These are phyloP conservation scores for Myiozetetes cayanensis DNA, from an alignment of 2,113 vertebrate genomes.

Conservation along the genomic window DNA sequence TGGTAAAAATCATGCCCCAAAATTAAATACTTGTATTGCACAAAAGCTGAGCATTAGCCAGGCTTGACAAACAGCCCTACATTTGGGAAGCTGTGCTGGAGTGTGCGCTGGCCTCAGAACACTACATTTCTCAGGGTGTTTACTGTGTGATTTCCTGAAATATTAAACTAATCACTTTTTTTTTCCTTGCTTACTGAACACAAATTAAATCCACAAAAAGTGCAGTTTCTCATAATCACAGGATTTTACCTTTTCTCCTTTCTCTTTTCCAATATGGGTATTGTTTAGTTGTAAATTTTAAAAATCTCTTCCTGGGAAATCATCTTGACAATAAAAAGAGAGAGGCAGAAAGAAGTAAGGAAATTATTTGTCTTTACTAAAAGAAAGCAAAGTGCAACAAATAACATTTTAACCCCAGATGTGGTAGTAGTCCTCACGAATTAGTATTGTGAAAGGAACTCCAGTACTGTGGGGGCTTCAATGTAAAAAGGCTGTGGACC, in stretches of 20 bases:
- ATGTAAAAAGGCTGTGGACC: not conserved
- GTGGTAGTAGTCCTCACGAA: not conserved
- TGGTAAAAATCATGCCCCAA: not conserved
- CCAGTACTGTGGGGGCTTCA: not conserved
- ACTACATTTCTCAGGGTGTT: not conserved
- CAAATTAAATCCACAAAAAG: not conserved
- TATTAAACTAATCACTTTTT: not conserved
- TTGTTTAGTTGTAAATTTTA: not conserved
- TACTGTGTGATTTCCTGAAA: slow-evolving; percentile 1
- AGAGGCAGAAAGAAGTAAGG: not conserved
- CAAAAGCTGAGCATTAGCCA: not conserved
- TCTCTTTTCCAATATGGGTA: not conserved
- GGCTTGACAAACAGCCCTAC: not conserved
- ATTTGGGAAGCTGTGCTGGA: not conserved
- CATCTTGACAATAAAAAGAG: not conserved
- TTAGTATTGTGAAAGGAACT: not conserved
- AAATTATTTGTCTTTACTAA: not conserved
- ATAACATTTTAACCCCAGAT: not conserved
- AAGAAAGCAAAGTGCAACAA: not conserved
- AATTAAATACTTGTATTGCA: not conserved
- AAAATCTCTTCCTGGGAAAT: not conserved
- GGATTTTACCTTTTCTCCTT: not conserved
- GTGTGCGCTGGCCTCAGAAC: not conserved
- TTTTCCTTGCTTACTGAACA: not conserved
- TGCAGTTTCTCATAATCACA: not conserved